Evolutionary conservation across 2,113 vertebrate species (phyloP), one percentile per base, ranked within the genome.

Genomic region (Stomatorhinus ivindoensis): DNA sequence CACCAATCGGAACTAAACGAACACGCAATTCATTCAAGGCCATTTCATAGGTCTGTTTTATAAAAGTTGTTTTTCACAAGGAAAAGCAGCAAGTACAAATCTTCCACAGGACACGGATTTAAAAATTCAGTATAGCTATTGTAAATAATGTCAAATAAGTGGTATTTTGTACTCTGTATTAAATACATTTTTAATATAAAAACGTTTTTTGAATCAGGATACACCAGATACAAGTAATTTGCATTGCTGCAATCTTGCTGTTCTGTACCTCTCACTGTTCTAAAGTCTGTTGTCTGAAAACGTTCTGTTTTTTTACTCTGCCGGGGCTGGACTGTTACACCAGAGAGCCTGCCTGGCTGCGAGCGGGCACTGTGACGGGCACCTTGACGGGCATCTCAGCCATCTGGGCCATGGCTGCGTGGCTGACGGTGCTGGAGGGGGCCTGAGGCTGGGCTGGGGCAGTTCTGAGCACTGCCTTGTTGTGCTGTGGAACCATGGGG

Each of bases 301-400:
- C 21, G 87, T 82, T 51, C 6, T 15, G 4, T 44, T 3, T 58
- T 44, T 21, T 51, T 24, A 2, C 7, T 48, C 4, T 35, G 87
- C n/a, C 0, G 9, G 61, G 44, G 27, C 39, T 10, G 2, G 50
- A 39, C 3, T 1, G 88, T 53, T 96, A 98, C 93, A 98, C 97
- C 88, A 98, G 95, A 0, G 97, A 98, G 4, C 97, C 97, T 0
- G 96, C 95, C 91, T 97, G 97, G 92, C 93, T 97, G 90, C 97
- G 97, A 61, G 96, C 93, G 0, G 97, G 97, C 89, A 97, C 96
- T 96, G 96, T 96, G 86, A 98, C 94, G 0, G 97, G 95, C 1
- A 97, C 94, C 0, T 94, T 95, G 85, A 98, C 94, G 0, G 97
- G 95, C 1, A 97, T 94, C 0, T 94, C 95, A 1, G 96, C 97